Base-by-base conservation (phyloP, 2,113 vertebrate species). In the Onychostoma macrolepis region DNA sequence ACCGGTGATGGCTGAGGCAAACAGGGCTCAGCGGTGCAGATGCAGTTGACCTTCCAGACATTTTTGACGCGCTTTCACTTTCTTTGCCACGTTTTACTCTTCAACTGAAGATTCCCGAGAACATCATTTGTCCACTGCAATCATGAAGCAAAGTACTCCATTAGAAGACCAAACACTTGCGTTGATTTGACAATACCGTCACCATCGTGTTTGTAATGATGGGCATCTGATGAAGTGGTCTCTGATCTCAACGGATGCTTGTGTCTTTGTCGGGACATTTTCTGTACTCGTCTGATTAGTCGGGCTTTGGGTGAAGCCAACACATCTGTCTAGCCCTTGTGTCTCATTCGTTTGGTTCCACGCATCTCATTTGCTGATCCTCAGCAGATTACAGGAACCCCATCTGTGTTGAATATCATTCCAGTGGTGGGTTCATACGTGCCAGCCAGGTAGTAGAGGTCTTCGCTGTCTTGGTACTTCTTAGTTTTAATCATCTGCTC, bases 321-420 rank as follows among this genome's bases (percentile, higher is more conserved):
- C 17, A 38, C 30, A 26, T 38, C 67, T 38, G 50, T 83, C 81
- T 36, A 71, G 63, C 28, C 63, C 61, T 83, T 50, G 11, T 71
- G 15, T 71, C 63, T 50, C 63, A 45, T 50, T 71, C 53, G 36
- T 28, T 50, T 36, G 30, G 63, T 24, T 83, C 15, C 26, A 71
- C 10, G 8, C 0, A 5, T 13, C n/a, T 50, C 9, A 36, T 69
- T 67, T 50, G 81, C 33, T 50, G 61, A 26, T 21, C 0, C 90
- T 96, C 94, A 99, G 95, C 98, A 99, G 94, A 99, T 96, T 92
- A 99, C 96, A 0, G 98, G 98, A 85, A 99, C 97, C 1, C 98
- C 98, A 0, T 99, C 97, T 0, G 98, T 99, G 93, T 97, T 99
- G 94, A 99, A 99, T 93, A 99, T 99, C 98, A 99, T 99, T 93